These are phyloP conservation scores for Neodiprion pinetum DNA, from an alignment of 1,140 invertebrate species.

Conservation along the genomic window DNA sequence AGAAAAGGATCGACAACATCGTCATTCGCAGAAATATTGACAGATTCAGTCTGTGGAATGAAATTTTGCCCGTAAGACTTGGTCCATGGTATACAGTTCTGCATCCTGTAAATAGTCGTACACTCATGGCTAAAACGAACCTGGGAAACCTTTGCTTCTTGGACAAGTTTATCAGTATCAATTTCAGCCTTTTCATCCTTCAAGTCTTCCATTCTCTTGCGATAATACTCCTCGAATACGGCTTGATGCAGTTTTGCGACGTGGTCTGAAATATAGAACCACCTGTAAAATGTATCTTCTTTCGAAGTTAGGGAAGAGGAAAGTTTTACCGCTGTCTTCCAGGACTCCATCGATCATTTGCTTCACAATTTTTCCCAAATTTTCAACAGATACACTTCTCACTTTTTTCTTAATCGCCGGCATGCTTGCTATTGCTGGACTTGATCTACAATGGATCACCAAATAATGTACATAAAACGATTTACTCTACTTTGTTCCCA, in stretches of 20 bases:
- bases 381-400: slow-evolving; percentile 34
- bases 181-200: background rate
- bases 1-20: background rate
- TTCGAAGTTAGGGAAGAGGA: background rate
- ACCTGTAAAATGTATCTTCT: too few relatives aligned
- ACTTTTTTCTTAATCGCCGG: slow-evolving; percentile 3
- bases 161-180: background rate
- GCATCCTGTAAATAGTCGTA: too few relatives aligned
- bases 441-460: too few relatives aligned
- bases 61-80: too few relatives aligned
- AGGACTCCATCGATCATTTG: slow-evolving; percentile 27
- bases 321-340: slow-evolving; percentile 26
- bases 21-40: background rate
- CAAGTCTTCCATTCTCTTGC: slow-evolving; percentile 19
- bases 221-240: slow-evolving; percentile 30
- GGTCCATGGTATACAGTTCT: too few relatives aligned
- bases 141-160: too few relatives aligned
- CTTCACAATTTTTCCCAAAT: slow-evolving; percentile 31
- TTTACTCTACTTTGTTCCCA: too few relatives aligned
- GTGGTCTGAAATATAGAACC: slow-evolving; percentile 23
- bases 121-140: too few relatives aligned
- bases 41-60: too few relatives aligned
- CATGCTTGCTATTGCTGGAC: slow-evolving; percentile 3
- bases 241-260: slow-evolving; percentile 24
- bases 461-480: too few relatives aligned